These are phyloP conservation scores for Sula dactylatra DNA, from an alignment of 2,113 vertebrate species.

Conservation along the genomic window DNA sequence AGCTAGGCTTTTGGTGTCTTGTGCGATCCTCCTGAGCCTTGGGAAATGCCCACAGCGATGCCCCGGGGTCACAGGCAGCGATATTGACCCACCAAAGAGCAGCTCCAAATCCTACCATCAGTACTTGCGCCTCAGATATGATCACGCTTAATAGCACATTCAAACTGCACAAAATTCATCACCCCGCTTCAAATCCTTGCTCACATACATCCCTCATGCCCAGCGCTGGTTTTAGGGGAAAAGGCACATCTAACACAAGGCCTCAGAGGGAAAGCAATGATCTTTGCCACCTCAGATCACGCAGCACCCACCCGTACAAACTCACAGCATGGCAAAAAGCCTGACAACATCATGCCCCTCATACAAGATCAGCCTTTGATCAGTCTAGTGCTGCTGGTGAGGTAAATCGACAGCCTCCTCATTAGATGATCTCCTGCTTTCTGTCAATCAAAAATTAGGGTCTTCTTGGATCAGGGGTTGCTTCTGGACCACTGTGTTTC, in stretches of 20 bases:
- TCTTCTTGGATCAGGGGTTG: background rate
- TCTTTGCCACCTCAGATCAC: background rate
- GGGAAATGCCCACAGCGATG: background rate
- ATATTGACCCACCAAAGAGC: background rate
- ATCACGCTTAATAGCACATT: background rate
- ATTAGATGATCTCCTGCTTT: background rate
- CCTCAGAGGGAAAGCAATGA: background rate
- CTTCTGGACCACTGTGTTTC: background rate
- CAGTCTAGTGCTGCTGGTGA: background rate
- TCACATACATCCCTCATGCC: accelerated
- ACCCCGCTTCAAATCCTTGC: background rate
- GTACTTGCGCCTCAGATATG: accelerated
- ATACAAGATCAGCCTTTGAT: accelerated
- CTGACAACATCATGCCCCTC: background rate
- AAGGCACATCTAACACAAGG: background rate
- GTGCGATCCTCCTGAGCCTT: background rate
- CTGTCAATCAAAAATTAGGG: background rate
- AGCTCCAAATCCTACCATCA: background rate
- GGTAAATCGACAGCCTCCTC: background rate
- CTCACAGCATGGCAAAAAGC: background rate
- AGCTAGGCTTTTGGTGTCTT: background rate
- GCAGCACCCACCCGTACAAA: background rate
- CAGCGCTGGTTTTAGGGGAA: background rate
- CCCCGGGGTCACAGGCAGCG: background rate
- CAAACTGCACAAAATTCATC: background rate